Evolutionary conservation across 2,113 vertebrate species (phyloP).

Genomic region (Scolopax mira): DNA sequence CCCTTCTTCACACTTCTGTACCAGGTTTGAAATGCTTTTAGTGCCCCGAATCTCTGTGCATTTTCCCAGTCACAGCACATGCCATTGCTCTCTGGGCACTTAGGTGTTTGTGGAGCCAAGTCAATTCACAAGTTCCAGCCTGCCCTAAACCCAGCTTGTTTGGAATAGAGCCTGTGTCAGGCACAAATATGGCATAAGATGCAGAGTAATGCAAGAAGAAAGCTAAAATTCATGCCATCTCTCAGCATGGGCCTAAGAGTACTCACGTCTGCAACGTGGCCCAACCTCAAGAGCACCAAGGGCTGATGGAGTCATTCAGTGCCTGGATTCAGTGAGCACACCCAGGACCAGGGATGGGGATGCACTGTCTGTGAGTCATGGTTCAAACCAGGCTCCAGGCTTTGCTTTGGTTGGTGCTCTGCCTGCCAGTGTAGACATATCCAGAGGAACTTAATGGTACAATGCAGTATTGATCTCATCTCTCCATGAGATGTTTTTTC

Average conservation of each 20-base stretch:
- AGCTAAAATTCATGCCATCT: background rate
- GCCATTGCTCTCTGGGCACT: background rate
- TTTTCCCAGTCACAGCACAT: background rate
- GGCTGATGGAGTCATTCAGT: background rate
- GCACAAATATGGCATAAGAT: background rate
- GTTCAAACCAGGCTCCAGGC: background rate
- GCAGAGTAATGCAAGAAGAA: background rate
- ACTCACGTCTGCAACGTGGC: background rate
- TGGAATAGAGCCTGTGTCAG: background rate
- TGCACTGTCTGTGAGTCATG: accelerated
- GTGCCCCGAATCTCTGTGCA: background rate
- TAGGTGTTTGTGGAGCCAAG: background rate
- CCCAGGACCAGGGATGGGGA: background rate
- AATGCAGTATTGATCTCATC: background rate
- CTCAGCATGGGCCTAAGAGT: background rate
- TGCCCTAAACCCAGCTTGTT: background rate
- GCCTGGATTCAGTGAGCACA: background rate
- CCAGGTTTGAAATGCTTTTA: background rate
- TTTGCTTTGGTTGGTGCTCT: background rate
- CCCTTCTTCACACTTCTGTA: too few species aligned
- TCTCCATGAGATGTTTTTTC: background rate
- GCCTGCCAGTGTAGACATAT: accelerated
- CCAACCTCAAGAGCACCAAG: background rate
- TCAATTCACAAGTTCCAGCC: background rate
- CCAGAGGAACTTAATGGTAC: background rate